Evolutionary conservation across 2,113 vertebrate species (phyloP).

Genomic region (Steatornis caripensis): DNA sequence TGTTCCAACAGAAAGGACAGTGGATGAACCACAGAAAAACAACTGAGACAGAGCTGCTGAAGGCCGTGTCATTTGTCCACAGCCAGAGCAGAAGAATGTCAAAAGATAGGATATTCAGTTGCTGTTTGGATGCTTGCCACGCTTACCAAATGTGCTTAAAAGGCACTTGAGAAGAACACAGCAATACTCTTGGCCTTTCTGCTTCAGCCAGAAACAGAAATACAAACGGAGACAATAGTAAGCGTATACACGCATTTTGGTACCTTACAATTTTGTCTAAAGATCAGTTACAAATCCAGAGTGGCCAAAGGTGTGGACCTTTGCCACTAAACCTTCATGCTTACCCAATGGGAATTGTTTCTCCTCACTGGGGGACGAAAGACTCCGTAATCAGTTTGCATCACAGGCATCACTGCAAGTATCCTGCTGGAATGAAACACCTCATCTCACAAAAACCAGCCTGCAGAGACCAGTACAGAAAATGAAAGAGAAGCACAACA

Average conservation of each 20-base stretch:
- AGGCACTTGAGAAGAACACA: background rate
- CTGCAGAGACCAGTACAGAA: background rate
- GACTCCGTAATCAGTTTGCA: background rate
- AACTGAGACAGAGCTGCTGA: background rate
- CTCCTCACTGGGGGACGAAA: background rate
- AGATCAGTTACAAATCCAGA: background rate
- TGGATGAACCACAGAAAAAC: background rate
- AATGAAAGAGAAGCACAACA: background rate
- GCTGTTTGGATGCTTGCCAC: background rate
- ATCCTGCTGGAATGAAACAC: background rate
- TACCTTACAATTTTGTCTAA: background rate
- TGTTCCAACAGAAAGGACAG: background rate
- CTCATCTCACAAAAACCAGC: background rate
- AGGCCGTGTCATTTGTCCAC: background rate
- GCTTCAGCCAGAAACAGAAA: background rate
- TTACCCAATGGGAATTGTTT: background rate
- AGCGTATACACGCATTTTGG: background rate
- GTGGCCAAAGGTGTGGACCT: background rate
- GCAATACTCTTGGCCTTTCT: background rate
- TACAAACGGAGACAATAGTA: background rate
- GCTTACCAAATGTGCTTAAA: background rate
- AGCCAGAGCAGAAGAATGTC: background rate
- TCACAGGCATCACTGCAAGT: background rate
- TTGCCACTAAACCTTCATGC: accelerated
- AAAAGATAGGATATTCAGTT: background rate